phyloP scores from a whole-genome alignment of 2,888 invertebrate species.

The Drosophila demipolita region DNA sequence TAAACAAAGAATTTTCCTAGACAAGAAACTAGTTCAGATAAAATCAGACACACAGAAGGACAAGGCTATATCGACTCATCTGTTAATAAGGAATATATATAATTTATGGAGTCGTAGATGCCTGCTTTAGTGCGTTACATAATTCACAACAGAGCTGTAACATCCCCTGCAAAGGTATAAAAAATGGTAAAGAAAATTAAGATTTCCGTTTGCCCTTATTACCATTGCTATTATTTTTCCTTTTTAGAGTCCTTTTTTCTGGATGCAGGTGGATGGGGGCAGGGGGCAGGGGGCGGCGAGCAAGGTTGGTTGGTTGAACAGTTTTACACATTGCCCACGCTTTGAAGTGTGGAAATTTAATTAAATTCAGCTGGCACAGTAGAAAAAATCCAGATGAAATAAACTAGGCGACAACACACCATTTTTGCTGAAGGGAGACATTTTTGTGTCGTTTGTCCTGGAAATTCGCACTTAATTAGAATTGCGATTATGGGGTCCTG shows the following conservation, averaged over 20 bases:
- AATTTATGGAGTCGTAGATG: neutral
- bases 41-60: slow-evolving; percentile 18
- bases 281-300: neutral
- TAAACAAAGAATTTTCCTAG: neutral
- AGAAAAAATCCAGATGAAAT: slow-evolving; percentile 55
- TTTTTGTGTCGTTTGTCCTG: slow-evolving; percentile 40
- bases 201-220: slow-evolving; percentile 69
- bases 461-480: slow-evolving; percentile 78
- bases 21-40: neutral
- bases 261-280: neutral
- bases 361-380: slow-evolving; percentile 73
- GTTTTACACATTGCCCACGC: slow-evolving; percentile 74
- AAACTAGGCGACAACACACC: slow-evolving; percentile 76
- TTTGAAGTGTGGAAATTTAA: slow-evolving; percentile 80
- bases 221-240: slow-evolving; percentile 45
- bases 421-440: slow-evolving; percentile 43
- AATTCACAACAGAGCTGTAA: neutral
- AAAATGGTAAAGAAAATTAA: slow-evolving; percentile 56
- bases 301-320: slow-evolving; percentile 42
- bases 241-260: slow-evolving; percentile 53
- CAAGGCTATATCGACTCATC: neutral
- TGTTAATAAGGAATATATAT: neutral
- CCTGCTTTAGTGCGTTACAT: neutral
- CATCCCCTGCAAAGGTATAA: neutral
- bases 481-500: slow-evolving; percentile 72